phyloP scores from a whole-genome alignment of 2,888 invertebrate genomes.

The Calliphora vomitoria region DNA sequence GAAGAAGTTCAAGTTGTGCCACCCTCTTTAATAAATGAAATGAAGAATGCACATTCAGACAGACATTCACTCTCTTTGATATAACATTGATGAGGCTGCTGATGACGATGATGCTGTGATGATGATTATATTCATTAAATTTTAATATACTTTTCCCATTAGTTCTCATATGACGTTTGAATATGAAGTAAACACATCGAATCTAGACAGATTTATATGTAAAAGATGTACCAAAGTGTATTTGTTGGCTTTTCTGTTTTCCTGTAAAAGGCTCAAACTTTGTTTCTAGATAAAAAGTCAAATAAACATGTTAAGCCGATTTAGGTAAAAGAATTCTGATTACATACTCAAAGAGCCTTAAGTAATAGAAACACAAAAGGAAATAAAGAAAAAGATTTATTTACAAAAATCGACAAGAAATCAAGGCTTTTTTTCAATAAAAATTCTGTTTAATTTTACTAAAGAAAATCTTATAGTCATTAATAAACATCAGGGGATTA shows the following conservation, averaged over 20 bases:
- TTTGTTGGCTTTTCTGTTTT: not conserved
- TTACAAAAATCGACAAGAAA: not conserved
- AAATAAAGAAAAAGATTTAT: not conserved
- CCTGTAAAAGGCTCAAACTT: constrained; percentile 5
- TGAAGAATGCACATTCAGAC: constrained; percentile 54
- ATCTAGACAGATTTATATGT: not conserved
- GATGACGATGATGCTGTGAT: not conserved
- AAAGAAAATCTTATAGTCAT: not conserved
- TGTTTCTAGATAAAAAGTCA: constrained; percentile 19
- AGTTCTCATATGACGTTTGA: not conserved
- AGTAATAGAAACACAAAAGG: not conserved
- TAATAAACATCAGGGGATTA: not conserved
- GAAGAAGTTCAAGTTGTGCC: constrained; percentile 1
- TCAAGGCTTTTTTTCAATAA: not conserved
- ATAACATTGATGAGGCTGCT: constrained; percentile 23
- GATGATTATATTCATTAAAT: constrained; percentile 55
- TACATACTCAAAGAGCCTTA: constrained; percentile 24
- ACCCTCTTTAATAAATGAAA: constrained; percentile 43
- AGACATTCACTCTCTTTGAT: constrained; percentile 16
- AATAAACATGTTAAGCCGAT: constrained; percentile 34
- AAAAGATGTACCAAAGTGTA: not conserved
- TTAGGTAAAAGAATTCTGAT: constrained; percentile 22
- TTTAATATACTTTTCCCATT: constrained; percentile 7
- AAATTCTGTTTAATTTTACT: too few relatives aligned
- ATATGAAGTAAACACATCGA: not conserved